phyloP scores from a whole-genome alignment of 2,888 invertebrate genomes.

The Seira ritae region DNA sequence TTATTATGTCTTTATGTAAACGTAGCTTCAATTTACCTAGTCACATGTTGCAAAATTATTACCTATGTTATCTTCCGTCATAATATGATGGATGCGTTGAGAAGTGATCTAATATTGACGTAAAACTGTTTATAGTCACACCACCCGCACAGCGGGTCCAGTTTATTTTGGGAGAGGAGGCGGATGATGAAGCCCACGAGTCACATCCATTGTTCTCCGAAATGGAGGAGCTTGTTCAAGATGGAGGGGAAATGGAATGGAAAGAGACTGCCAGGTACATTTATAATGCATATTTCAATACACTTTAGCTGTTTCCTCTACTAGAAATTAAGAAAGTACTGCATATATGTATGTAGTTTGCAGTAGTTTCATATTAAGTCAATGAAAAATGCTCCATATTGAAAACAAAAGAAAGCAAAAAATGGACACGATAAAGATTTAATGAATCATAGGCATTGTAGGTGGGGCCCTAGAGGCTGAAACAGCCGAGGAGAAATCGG shows the following conservation, averaged over 20 bases:
- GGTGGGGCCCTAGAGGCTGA: conserved; percentile 1
- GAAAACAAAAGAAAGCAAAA: too few species aligned
- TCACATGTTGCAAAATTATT: conserved; percentile 3
- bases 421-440: too few species aligned
- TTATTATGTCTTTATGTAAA: conserved; percentile 4
- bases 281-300: background rate
- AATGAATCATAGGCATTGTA: background rate
- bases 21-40: background rate
- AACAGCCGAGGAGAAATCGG: background rate
- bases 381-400: too few species aligned
- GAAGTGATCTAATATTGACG: background rate
- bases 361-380: background rate
- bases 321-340: too few species aligned
- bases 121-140: conserved; percentile 81
- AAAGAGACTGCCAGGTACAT: conserved; percentile 92
- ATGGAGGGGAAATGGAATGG: conserved; percentile 94
- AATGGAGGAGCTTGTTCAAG: conserved; percentile 94
- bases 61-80: too few species aligned
- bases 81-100: background rate
- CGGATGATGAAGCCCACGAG: conserved; percentile 87
- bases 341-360: background rate
- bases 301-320: too few species aligned
- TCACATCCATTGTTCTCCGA: conserved; percentile 97
- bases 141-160: conserved; percentile 98
- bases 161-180: conserved; percentile 96